Base-by-base conservation (phyloP, 2,113 vertebrate genomes). In the Corythoichthys haematopterus region DNA sequence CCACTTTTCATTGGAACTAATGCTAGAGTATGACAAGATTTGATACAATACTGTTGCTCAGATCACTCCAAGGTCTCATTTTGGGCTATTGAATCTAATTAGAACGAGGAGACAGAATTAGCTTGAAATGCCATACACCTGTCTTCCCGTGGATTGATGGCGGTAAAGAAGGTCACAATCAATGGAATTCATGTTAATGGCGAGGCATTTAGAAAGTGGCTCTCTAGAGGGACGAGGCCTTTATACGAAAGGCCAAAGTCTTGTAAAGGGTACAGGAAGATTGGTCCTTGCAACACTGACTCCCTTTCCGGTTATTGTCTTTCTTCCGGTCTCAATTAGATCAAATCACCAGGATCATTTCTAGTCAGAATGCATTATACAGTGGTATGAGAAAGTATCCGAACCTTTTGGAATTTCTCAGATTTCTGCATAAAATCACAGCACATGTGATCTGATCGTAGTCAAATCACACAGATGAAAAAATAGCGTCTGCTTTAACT, bases 161-260 rank as follows among this genome's bases (percentile, higher is more conserved):
- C 66, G 68, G 74, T 70, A 43, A 66, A 78, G 72, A 81, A 77
- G 68, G 84, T 82, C 74, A 71, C 40, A 46, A 46, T 62, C 64
- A 66, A 55, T 79, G 79, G 79, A 60, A 78, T 68, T 43, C 66
- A 70, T 9, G 2, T 63, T 73, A 82, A 72, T 66, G 58, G 71
- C 65, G 67, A 81, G 77, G 77, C 80, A 86, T 89, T 87, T 81
- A 70, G 64, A 37, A 57, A 71, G 65, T 40, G 16, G 56, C 11
- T 6, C 58, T 77, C 71, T 57, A 77, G 60, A 68, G 70, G 74
- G 67, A 76, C 52, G 1, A 80, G 77, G 68, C 66, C 72, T 84
- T 85, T 76, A 13, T 16, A 61, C 10, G 55, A 68, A 60, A 62
- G 61, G 70, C 52, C 62, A 71, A 65, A 69, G 70, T 72, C 47